phyloP scores from a whole-genome alignment of 2,888 invertebrate genomes.

The Drosophila ustulata region DNA sequence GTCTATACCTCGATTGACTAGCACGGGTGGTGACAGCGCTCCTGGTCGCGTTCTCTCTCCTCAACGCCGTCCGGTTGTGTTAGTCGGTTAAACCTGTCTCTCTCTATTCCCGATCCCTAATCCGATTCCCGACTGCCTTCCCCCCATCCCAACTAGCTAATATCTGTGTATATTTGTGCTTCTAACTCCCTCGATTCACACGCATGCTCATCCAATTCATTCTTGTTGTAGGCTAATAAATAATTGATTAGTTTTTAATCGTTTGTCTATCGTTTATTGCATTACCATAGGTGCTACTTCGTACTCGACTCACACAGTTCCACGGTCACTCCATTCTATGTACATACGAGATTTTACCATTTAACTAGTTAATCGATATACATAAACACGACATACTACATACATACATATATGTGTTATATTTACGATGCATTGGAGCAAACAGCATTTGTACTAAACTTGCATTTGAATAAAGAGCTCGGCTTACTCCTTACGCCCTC shows the following conservation, averaged over 20 bases:
- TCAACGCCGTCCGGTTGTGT: constrained; percentile 43
- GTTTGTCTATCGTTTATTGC: constrained; percentile 26
- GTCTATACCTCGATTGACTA: constrained; percentile 79
- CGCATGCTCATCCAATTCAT: constrained; percentile 33
- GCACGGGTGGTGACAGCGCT: constrained; percentile 76
- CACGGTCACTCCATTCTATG: constrained; percentile 11
- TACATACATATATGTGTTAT: neutral
- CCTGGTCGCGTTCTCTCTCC: constrained; percentile 43
- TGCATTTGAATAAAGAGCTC: constrained; percentile 46
- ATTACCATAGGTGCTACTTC: constrained; percentile 19
- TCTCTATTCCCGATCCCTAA: neutral
- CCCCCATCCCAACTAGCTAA: constrained; percentile 6
- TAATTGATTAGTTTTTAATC: constrained; percentile 59
- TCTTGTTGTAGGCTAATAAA: constrained; percentile 58
- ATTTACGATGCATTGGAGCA: constrained; percentile 11
- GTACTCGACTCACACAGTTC: constrained; percentile 12
- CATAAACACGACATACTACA: neutral
- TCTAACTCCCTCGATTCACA: constrained; percentile 16
- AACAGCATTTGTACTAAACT: constrained; percentile 42
- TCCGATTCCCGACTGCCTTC: neutral
- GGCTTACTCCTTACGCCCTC: constrained; percentile 9
- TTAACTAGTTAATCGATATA: constrained; percentile 35
- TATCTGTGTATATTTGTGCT: constrained; percentile 19
- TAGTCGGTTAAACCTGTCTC: constrained; percentile 47
- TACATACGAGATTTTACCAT: constrained; percentile 35